Evolutionary conservation across 2,888 invertebrate species (phyloP).

Genomic region (Mythimna lalbum): DNA sequence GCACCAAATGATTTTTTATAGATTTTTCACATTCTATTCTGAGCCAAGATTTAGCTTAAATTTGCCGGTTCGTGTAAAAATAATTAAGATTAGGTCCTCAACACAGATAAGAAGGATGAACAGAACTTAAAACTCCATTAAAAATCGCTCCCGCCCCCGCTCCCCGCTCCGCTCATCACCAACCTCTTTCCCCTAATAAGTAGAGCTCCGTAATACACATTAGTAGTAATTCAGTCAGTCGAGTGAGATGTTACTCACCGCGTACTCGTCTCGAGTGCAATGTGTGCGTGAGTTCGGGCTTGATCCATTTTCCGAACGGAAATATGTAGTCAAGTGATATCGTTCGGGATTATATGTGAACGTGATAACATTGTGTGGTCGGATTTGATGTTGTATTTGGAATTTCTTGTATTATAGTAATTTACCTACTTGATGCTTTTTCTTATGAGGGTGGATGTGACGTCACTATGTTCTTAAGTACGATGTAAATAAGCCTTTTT

Average conservation of each 20-base stretch:
- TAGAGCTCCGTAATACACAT: conserved; percentile 75
- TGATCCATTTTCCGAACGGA: conserved; percentile 50
- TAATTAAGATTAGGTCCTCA: too few species aligned
- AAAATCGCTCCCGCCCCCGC: conserved; percentile 22
- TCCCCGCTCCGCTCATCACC: conserved; percentile 74
- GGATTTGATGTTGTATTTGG: conserved; percentile 39
- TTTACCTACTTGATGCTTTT: not conserved
- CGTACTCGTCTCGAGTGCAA: conserved; percentile 81
- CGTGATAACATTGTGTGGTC: conserved; percentile 57
- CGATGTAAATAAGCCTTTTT: not conserved
- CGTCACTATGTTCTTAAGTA: too few species aligned
- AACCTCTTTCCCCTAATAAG: conserved; percentile 67
- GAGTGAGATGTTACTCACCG: conserved; percentile 84
- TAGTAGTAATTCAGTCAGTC: conserved; percentile 81
- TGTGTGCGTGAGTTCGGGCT: conserved; percentile 76
- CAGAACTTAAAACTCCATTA: too few species aligned
- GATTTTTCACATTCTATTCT: too few species aligned
- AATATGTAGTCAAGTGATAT: conserved; percentile 60
- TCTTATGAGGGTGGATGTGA: not conserved
- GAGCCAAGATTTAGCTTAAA: too few species aligned
- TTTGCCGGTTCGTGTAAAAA: too few species aligned
- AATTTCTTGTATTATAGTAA: conserved; percentile 33
- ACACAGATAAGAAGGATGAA: too few species aligned
- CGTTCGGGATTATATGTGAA: conserved; percentile 57
- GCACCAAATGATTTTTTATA: too few species aligned